A percentile compares a stretch with the other conserved stretches of the same genome.
phyloP scores from a whole-genome alignment of 1,140 invertebrate genomes.

The Trachymyrmex septentrionalis region DNA sequence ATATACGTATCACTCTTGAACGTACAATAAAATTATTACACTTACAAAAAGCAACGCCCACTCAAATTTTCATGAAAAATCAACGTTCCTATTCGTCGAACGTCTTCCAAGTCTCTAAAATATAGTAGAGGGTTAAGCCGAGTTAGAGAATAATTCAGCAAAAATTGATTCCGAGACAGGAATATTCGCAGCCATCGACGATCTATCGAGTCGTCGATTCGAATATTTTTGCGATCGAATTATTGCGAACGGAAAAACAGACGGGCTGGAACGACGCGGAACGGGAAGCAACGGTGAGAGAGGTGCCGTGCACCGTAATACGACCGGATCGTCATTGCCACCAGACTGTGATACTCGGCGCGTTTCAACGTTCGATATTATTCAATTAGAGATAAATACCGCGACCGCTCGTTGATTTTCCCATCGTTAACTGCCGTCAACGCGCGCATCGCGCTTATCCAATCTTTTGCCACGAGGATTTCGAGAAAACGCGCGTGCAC shows the following conservation, averaged over 20 bases:
- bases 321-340: constrained; percentile 42
- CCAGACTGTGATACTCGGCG: constrained; percentile 3
- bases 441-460: background rate
- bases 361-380: constrained; percentile 59
- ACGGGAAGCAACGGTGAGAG: constrained; percentile 67
- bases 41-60: background rate
- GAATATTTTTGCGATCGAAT: constrained; percentile 35
- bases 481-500: constrained; percentile 54
- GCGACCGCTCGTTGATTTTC: constrained; percentile 56
- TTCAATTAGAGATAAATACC: constrained; percentile 70
- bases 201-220: constrained; percentile 11
- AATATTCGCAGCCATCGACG: constrained; percentile 6
- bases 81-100: background rate
- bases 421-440: constrained; percentile 62
- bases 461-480: constrained; percentile 20
- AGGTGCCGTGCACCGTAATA: constrained; percentile 9
- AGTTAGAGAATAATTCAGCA: background rate
- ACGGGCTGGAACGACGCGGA: constrained; percentile 73
- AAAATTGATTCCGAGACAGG: background rate
- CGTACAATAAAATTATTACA: background rate
- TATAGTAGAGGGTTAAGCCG: background rate
- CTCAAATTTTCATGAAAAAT: background rate
- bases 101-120: background rate
- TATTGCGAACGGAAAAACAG: constrained; percentile 70
- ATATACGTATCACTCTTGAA: background rate